phyloP scores from a whole-genome alignment of 2,888 invertebrate species.

The Rhagonycha fulva region DNA sequence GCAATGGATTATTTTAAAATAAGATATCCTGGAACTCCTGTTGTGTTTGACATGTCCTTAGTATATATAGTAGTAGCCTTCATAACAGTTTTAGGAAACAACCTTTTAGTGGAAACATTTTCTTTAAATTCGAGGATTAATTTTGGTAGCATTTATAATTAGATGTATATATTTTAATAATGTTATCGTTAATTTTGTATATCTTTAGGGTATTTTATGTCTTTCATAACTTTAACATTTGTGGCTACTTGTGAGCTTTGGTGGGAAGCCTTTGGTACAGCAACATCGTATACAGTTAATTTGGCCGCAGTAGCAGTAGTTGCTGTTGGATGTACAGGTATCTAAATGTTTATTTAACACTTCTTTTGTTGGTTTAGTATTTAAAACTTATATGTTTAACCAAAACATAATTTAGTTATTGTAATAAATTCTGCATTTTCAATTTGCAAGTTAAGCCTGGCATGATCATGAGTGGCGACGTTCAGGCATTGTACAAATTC shows the following conservation, averaged over 20 bases:
- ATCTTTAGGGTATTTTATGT: conserved; percentile 74
- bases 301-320: conserved; percentile 83
- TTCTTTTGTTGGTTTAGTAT: background rate
- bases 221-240: conserved; percentile 79
- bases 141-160: conserved; percentile 66
- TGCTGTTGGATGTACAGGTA: conserved; percentile 84
- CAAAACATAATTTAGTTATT: no score
- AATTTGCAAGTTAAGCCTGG: no score
- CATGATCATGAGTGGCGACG: no score
- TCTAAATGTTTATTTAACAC: background rate
- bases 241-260: conserved; percentile 86
- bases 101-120: conserved; percentile 80
- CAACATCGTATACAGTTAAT: conserved; percentile 83
- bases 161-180: background rate
- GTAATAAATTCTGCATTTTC: no score
- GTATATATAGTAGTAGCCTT: conserved; percentile 91
- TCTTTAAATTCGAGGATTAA: conserved; percentile 83
- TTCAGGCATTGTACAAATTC: no score
- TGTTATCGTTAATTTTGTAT: background rate
- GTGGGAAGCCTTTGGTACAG: conserved; percentile 78
- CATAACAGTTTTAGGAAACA: conserved; percentile 83
- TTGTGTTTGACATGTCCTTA: conserved; percentile 91
- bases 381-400: no score
- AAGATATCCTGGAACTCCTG: conserved; percentile 81
- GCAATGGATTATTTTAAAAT: conserved; percentile 91